Evolutionary conservation across 2,113 vertebrate species (phyloP), one percentile per base, ranked within the genome.

Genomic region (Passer montanus): DNA sequence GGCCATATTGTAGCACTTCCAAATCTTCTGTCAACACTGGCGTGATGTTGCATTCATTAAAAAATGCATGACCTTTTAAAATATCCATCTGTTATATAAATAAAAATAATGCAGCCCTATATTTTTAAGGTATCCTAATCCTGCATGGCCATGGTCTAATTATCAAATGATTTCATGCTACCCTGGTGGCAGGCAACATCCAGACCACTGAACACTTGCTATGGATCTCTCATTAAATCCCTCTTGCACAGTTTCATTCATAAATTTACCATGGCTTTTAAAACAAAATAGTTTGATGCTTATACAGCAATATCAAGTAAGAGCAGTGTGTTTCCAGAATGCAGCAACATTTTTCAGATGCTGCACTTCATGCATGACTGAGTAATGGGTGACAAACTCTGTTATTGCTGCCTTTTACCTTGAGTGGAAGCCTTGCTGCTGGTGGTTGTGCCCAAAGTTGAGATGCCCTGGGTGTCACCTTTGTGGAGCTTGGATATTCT

Each of bases 251-350:
- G 94, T 94, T 97, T 94, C 96, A 97, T 97, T 97, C 94, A 94
- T 85, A 97, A 97, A 98, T 98, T 97, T 97, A 97, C 91, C 94
- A 97, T 96, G 97, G 96, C 84, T 98, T 96, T 97, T 95, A 97
- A 96, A 91, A 68, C 53, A 84, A 97, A 97, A 97, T 96, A 96
- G 90, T 95, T 90, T 92, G 68, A 64, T 96, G 79, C 93, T 97
- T 97, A 94, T 97, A 95, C 93, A 95, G 95, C 83, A 90, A 87
- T 97, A 95, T 94, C 87, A 95, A 78, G 58, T 93, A 93, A 83
- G 39, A 85, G 90, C 91, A 97, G 89, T 43, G 50, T 82, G 89
- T 94, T 94, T 97, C 78, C 67, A 96, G 87, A 93, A 93, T 58
- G 76, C 84, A 87, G 77, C 85, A 81, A 62, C 44, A 33, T 85